Percentiles rank a stretch among this genome's conserved stretches.
phyloP scores from a whole-genome alignment of 53 echinoderm and acorn worm genomes.

The Temnopleurus reevesii region DNA sequence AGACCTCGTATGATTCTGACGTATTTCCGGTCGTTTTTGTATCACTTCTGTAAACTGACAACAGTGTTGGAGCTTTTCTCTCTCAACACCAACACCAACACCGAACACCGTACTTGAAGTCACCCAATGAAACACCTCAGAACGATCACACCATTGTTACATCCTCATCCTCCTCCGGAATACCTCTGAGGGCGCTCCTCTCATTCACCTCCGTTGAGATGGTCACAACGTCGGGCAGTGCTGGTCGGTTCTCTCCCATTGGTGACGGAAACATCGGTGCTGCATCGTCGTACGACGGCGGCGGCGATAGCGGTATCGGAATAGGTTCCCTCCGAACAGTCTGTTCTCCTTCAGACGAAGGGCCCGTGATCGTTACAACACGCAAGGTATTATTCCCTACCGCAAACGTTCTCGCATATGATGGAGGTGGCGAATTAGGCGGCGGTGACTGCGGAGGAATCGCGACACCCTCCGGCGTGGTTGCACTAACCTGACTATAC shows the following conservation, averaged over 20 bases:
- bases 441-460: constrained; percentile 27
- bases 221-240: constrained; percentile 40
- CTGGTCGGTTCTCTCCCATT: neutral
- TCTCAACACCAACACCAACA: too few species aligned
- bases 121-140: too few species aligned
- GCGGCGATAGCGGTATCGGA: constrained; percentile 49
- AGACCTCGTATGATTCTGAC: too few species aligned
- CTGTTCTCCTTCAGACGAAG: neutral
- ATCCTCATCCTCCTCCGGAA: neutral
- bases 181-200: neutral
- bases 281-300: constrained; percentile 47
- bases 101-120: too few species aligned
- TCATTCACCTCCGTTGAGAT: neutral
- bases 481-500: constrained; percentile 19
- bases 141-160: neutral
- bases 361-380: neutral
- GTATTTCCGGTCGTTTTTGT: too few species aligned
- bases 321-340: constrained; percentile 1
- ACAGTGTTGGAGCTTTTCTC: too few species aligned
- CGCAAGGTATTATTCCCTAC: neutral
- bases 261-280: neutral
- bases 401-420: neutral
- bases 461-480: neutral
- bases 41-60: too few species aligned
- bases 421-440: constrained; percentile 33